Evolutionary conservation across 1,140 invertebrate genomes (phyloP).

Genomic region (Streblospio benedicti): DNA sequence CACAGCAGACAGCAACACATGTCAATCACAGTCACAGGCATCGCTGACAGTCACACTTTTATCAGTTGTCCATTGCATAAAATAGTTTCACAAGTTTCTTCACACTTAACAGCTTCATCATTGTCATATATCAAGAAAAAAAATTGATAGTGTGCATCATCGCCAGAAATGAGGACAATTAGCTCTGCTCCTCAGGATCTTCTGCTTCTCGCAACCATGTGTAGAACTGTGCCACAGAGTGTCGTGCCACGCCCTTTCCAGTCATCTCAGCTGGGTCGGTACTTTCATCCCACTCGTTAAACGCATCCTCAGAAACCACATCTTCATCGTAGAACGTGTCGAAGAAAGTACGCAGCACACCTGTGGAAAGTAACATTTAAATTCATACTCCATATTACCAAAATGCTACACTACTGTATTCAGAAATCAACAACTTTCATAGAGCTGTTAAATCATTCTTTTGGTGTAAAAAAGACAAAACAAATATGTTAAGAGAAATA

Average conservation of each 20-base stretch:
- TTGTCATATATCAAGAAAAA: too few relatives aligned
- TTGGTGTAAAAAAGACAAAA: background rate
- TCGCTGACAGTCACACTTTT: too few relatives aligned
- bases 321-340: slow-evolving; percentile 53
- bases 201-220: slow-evolving; percentile 53
- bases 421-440: background rate
- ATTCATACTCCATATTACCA: background rate
- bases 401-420: background rate
- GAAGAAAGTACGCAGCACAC: slow-evolving; percentile 52
- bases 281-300: slow-evolving; percentile 53
- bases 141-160: too few relatives aligned
- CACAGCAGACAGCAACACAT: too few relatives aligned
- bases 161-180: too few relatives aligned
- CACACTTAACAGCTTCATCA: too few relatives aligned
- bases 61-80: too few relatives aligned
- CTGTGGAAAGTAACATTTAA: slow-evolving; percentile 29
- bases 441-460: too few relatives aligned
- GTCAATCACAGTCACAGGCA: too few relatives aligned
- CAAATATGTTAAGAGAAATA: too few relatives aligned
- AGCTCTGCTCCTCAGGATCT: slow-evolving; percentile 26
- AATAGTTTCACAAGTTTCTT: too few relatives aligned
- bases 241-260: slow-evolving; percentile 54
- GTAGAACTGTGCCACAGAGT: slow-evolving; percentile 55
- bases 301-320: slow-evolving; percentile 56
- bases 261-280: slow-evolving; percentile 50